Base-by-base conservation (phyloP, 2,888 invertebrate species). In the Steinernema hermaphroditum region DNA sequence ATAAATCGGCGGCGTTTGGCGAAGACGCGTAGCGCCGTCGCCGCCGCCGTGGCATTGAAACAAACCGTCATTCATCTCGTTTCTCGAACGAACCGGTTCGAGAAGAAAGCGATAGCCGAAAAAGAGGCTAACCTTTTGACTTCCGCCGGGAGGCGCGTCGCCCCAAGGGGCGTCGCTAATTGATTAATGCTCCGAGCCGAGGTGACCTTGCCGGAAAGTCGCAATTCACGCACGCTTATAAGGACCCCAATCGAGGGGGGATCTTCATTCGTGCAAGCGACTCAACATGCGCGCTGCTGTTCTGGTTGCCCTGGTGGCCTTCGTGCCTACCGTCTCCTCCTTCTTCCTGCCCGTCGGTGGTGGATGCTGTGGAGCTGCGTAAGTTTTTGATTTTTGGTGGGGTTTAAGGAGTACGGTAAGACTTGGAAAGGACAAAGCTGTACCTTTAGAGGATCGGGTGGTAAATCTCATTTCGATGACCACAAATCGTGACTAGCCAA, bases 321-420 rank as follows among this genome's bases (percentile, higher is more conserved):
- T 54, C 19, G 54, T 54, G 54, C 54, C 54, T 27, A 54, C 54
- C 54, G 54, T 54, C 54, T 24, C 54, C 27, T 22, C 6, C 9
- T 54, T 54, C 54, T 54, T 54, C 54, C 54, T 54, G 19, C 54
- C 54, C 54, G 6, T 54, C 27, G 54, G 54, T 27, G 54, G 54
- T 24, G 54, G 54, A 54, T 54, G 54, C 54, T 54, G 54, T 16
- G 54, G 54, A 54, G 54, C n/a, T n/a, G n/a, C 54, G 54, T 54
- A 54, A 54, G 54, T 54, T 46, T 46, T 46, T 46, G 46, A n/a
- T 46, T 46, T 46, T 41, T 9, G 14, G 46, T 46, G 46, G n/a
- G 19, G 2, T 46, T 2, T 46, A 8, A 19, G 46, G 46, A 46
- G 19, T n/a, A 41, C 41, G 14, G 8, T 41, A 9, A 8, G 41